Base-by-base conservation (phyloP, 2,888 invertebrate genomes). In the Apodemia zela region DNA sequence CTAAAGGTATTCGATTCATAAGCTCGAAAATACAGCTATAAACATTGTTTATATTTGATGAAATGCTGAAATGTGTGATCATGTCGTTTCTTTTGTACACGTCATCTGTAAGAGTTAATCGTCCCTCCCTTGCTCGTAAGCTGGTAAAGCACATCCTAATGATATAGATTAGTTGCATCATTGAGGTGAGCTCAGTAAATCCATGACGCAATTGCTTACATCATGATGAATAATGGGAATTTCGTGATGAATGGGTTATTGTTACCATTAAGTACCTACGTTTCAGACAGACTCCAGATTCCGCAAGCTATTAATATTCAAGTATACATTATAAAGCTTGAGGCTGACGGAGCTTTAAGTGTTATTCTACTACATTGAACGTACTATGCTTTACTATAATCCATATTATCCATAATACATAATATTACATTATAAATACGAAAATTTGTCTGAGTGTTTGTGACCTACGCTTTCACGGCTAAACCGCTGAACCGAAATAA, bases 201-300 rank as follows among this genome's bases (percentile, higher is more conserved):
- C 49, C 49, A 17, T 18, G 49, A 17, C 49, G 49, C 18, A 51
- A 21, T 51, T 51, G 49, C 21, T 51, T 51, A 11, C 49, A 51
- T 51, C 49, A 51, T 51, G 49, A 51, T 51, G 49, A 51, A 51
- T 51, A 51, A 51, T 51, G 18, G 49, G 49, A 51, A 51, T 51
- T 51, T 51, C 49, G 18, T 18, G 49, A 51, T 51, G 18, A 51
- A 51, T 47, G 47, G 17, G n/a, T 47, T n/a, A 47, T 47, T 47
- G 47, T 47, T 47, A 47, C 2, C 33, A 6, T 33, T 33, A 33
- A 47, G 17, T 47, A 47, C 47, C 15, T 17, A 33, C 33, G 33
- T 7, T 47, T n/a, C 47, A 47, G 47, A 47, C 17, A 47, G 47
- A 47, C 8, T n/a, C 47, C 47, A 49, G 49, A 49, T 49, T 47